Percentiles rank a stretch among this genome's conserved stretches.
Conservation (phyloP, 1,140 invertebrate genomes). For the Neotoxoptera formosana region DNA sequence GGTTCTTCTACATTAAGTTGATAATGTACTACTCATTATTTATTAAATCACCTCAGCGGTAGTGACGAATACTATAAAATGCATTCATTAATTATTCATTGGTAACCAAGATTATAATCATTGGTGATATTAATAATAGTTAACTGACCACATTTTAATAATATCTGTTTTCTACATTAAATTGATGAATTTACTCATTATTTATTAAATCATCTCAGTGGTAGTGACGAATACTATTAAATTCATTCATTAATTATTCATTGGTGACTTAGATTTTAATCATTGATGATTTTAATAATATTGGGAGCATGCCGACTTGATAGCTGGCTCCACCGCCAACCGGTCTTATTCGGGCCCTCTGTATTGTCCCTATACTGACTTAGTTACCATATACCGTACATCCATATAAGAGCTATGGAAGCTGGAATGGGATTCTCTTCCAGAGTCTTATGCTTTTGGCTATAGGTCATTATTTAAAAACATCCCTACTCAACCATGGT, state of each 20-base stretch:
- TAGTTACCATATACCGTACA: too few relatives aligned
- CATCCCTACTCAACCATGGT: too few relatives aligned
- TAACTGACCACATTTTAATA: not conserved
- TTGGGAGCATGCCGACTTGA: too few relatives aligned
- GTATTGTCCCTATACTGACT: too few relatives aligned
- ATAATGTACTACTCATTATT: too few relatives aligned
- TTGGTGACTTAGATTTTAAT: not conserved
- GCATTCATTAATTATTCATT: conserved; percentile 5
- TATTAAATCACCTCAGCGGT: conserved; percentile 32
- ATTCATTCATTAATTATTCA: not conserved
- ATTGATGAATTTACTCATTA: not conserved
- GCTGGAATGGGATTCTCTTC: too few relatives aligned
- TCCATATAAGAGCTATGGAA: too few relatives aligned
- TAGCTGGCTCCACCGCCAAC: too few relatives aligned
- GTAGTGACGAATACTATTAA: conserved; percentile 16
- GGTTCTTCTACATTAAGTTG: too few relatives aligned
- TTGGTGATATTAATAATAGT: not conserved
- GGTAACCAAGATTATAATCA: not conserved
- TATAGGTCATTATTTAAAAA: too few relatives aligned
- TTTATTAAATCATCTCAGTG: conserved; percentile 1
- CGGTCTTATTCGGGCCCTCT: too few relatives aligned
- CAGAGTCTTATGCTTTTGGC: too few relatives aligned
- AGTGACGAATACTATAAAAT: conserved; percentile 29
- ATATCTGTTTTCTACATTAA: not conserved
- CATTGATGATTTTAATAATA: not conserved